Percentiles rank a stretch among this genome's conserved stretches.
Conservation (phyloP, 2,113 vertebrate genomes). For the Axis porcinus region DNA sequence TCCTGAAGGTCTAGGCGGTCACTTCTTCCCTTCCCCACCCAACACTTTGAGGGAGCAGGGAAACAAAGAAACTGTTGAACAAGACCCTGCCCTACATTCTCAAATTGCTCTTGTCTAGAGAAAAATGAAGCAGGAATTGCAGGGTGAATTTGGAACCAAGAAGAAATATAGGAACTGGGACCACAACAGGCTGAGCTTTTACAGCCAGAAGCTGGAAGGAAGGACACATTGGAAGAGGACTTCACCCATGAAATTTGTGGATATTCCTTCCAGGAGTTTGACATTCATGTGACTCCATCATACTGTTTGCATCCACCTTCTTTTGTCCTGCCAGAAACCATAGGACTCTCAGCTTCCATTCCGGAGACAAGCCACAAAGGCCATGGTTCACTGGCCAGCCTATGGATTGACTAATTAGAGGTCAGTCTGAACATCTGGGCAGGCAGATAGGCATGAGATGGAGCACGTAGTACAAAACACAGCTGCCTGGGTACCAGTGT, state of each 20-base stretch:
- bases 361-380: not conserved
- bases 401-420: not conserved
- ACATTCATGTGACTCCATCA: not conserved
- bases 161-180: not conserved
- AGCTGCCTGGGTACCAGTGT: not conserved
- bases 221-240: not conserved
- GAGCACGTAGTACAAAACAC: not conserved
- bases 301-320: not conserved
- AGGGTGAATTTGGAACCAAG: not conserved
- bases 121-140: not conserved
- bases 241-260: not conserved
- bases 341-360: not conserved
- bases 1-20: not conserved
- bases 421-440: not conserved
- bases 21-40: not conserved
- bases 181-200: not conserved
- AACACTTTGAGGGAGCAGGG: not conserved
- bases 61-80: not conserved
- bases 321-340: not conserved
- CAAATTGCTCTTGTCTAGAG: not conserved
- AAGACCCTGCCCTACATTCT: not conserved
- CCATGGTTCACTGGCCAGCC: not conserved
- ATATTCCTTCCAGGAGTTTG: not conserved
- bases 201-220: not conserved
- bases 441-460: not conserved